phyloP scores from a whole-genome alignment of 2,888 invertebrate species.

The Andrena minutula region DNA sequence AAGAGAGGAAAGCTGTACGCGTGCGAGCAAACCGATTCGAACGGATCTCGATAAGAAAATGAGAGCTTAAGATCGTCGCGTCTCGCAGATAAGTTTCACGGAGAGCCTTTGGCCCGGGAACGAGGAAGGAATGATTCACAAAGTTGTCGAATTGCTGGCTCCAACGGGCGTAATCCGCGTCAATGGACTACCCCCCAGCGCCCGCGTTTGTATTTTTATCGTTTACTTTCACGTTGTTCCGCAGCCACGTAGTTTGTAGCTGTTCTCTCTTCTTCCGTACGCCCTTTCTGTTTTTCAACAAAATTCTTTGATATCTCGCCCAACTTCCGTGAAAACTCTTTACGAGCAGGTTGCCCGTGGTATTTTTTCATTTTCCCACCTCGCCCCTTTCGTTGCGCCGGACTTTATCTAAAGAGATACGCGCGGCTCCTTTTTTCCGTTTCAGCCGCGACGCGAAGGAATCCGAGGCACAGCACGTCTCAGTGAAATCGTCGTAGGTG shows the following conservation, averaged over 20 bases:
- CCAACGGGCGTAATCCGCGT: constrained; percentile 32
- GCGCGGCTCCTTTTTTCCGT: background rate
- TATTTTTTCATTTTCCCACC: constrained; percentile 12
- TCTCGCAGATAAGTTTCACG: constrained; percentile 10
- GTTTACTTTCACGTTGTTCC: constrained; percentile 19
- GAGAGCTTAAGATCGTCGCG: constrained; percentile 7
- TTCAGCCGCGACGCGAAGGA: background rate
- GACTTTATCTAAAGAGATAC: background rate
- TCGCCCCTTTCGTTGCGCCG: background rate
- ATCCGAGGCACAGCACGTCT: background rate
- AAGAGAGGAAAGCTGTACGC: constrained; percentile 8
- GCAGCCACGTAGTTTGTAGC: constrained; percentile 5
- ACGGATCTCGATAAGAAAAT: constrained; percentile 44
- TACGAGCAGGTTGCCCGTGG: constrained; percentile 14
- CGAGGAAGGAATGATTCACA: constrained; percentile 4
- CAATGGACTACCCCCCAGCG: constrained; percentile 9
- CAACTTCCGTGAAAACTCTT: constrained; percentile 12
- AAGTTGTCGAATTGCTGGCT: constrained; percentile 21
- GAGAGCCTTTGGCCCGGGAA: background rate
- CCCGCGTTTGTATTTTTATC: constrained; percentile 14
- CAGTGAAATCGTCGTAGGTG: background rate
- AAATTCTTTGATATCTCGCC: constrained; percentile 24
- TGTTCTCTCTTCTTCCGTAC: background rate
- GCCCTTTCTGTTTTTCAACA: background rate
- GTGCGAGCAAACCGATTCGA: constrained; percentile 26